These are phyloP conservation scores for Gonioctena quinquepunctata DNA, from an alignment of 1,140 invertebrate species.

Conservation along the genomic window DNA sequence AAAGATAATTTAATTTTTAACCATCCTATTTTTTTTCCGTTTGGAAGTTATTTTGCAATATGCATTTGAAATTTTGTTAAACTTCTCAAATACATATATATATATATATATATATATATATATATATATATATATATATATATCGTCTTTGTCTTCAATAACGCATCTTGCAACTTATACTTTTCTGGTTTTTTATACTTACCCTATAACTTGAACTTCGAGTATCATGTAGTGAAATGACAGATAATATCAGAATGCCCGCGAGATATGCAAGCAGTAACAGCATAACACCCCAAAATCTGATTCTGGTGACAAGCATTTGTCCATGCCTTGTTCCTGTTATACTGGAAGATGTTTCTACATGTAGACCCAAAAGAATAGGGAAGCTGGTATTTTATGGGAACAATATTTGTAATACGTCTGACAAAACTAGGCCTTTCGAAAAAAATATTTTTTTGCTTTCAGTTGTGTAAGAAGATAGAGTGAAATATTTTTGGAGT, in stretches of 20 bases:
- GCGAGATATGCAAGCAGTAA: constrained; percentile 60
- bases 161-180: too few species aligned
- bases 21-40: too few species aligned
- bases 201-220: constrained; percentile 19
- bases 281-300: constrained; percentile 60
- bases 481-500: neutral
- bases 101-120: too few species aligned
- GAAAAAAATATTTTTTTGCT: neutral
- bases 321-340: constrained; percentile 40
- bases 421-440: neutral
- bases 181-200: too few species aligned
- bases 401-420: neutral
- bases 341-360: neutral
- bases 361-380: neutral
- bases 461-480: neutral
- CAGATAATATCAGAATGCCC: constrained; percentile 61
- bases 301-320: constrained; percentile 57
- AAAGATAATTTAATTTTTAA: too few species aligned
- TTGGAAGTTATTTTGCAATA: too few species aligned
- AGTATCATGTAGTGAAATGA: constrained; percentile 61
- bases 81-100: too few species aligned
- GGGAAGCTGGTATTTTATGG: neutral
- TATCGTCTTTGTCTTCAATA: too few species aligned
- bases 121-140: too few species aligned
- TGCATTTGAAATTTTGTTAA: too few species aligned